Evolutionary conservation across 1,140 invertebrate species (phyloP), one percentile per base, ranked within the genome.

Genomic region (Diuraphis noxia): DNA sequence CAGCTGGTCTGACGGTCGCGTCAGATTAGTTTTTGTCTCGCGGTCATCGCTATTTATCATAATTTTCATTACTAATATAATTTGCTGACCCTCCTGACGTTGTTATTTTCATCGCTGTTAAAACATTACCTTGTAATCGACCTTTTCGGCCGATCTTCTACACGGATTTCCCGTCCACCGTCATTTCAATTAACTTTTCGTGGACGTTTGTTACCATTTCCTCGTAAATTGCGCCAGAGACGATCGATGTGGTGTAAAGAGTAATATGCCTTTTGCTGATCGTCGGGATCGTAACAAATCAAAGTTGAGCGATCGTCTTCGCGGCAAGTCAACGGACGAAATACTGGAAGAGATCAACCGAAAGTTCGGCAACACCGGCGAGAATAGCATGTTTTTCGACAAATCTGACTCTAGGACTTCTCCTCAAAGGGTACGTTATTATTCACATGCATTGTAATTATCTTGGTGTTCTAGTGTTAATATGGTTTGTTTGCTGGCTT

Each of bases 381-480:
- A 92, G n/a, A 92, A 85, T 82, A 92, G 88, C 56, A 93, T 92
- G 92, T 93, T 92, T 91, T 93, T 93, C 85, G 92, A 93, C 34
- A 77, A 72, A 4, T 72, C 82, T 77, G 49, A 88, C 41, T 36
- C 90, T 41, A 81, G 86, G 25, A 88, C 77, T 49, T 92, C 92
- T 36, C 43, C 87, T 43, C 63, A 88, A 84, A 92, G 92, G 86
- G 86, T 92, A 88, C 92, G 92, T 90, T 82, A 23, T 23, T 36
- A n/a, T 63, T 63, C 5, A 19, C 30, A 63, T 63, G 17, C 56
- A 63, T n/a, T n/a, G 13, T 63, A n/a, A n/a, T n/a, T n/a, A n/a
- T 1, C 10, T n/a, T n/a, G 13, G 56, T 63, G 56, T 63, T n/a
- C 23, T 0, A 38, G 21, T 52, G 6, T 9, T 25, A 25, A 63